These are phyloP conservation scores for Cotesia chilonis DNA, from an alignment of 1,140 invertebrate species.

Conservation along the genomic window DNA sequence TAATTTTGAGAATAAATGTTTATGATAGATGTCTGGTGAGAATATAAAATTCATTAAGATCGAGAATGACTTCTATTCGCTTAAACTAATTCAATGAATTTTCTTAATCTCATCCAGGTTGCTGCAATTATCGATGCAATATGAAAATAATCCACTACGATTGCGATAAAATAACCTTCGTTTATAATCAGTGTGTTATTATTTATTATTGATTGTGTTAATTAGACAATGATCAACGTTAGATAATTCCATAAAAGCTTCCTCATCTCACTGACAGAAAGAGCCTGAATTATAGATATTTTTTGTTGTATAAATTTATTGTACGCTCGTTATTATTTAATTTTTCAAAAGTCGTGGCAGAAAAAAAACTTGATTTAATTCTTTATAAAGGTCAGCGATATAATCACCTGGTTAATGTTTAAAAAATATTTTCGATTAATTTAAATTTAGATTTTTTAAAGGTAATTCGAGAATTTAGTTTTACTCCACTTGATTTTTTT, in stretches of 20 bases:
- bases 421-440: neutral
- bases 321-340: slow-evolving; percentile 1
- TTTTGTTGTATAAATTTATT: slow-evolving; percentile 27
- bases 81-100: no score
- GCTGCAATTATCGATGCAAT: neutral
- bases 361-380: slow-evolving; percentile 25
- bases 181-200: slow-evolving; percentile 2
- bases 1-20: no score
- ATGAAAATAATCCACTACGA: slow-evolving; percentile 5
- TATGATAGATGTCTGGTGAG: no score
- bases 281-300: neutral
- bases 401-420: slow-evolving; percentile 15
- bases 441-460: no score
- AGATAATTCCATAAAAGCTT: slow-evolving; percentile 21
- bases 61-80: no score
- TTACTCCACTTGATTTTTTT: no score
- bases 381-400: slow-evolving; percentile 12
- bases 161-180: slow-evolving; percentile 2
- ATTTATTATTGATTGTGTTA: slow-evolving; percentile 25
- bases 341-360: slow-evolving; percentile 19
- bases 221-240: slow-evolving; percentile 19
- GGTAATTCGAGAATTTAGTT: no score
- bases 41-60: no score
- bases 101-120: neutral
- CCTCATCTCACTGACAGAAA: slow-evolving; percentile 11